Evolutionary conservation across 2,888 invertebrate species (phyloP), one percentile per base, ranked within the genome.

Genomic region (Hydraecia micacea): DNA sequence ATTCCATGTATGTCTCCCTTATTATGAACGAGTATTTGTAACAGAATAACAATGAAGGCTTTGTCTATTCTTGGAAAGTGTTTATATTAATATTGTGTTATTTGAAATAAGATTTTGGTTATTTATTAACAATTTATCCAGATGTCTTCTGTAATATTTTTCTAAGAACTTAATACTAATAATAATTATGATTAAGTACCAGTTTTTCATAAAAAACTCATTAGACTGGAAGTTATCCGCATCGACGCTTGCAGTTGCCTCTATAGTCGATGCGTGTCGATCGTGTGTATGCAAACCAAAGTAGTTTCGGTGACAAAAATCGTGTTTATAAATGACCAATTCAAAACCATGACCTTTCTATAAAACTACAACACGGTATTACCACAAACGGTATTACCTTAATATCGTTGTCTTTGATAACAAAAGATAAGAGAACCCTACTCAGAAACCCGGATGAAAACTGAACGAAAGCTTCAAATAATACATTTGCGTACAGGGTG

Each of bases 401-500:
- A 58, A 62, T 28, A 63, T 52, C n/a, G 28, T 73, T 78, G 77
- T 63, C 15, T 62, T 82, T 76, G n/a, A 66, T 65, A 42, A 60
- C 70, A 73, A 73, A 75, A 67, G 25, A 78, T 71, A 68, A 73
- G 60, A 65, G 6, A 25, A 28, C 28, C 58, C 63, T 81, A 46
- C 63, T 66, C 79, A 66, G 55, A 85, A 77, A 63, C 49, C 70
- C 49, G 65, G 65, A 65, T 49, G 63, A 49, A 49, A 69, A 62
- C 62, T 75, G 46, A 69, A 73, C 73, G 72, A 73, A 73, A 67
- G 25, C 42, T 60, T 46, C 21, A 69, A 79, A 86, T 66, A 80
- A 78, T 52, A 80, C 68, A 63, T 78, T 83, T 85, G 76, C 77
- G 63, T 82, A 73, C 63, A 65, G 21, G 39, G 28, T 73, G 79